These are phyloP conservation scores for Actinemys pallida DNA, from an alignment of 2,113 vertebrate genomes.

Conservation along the genomic window DNA sequence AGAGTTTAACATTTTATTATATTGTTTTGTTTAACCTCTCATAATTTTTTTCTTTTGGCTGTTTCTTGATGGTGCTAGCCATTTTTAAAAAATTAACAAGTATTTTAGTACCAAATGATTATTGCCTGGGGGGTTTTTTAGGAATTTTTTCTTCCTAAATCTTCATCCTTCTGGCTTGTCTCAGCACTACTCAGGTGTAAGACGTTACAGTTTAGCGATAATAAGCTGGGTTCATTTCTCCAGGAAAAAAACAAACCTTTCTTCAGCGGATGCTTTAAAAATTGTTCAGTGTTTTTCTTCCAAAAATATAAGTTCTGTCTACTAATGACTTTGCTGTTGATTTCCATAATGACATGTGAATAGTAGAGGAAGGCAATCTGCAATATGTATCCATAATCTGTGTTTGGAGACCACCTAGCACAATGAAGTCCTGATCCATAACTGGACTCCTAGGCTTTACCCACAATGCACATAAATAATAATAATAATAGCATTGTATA, in stretches of 20 bases:
- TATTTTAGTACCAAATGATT: background rate
- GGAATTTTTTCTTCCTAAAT: background rate
- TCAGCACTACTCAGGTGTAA: background rate
- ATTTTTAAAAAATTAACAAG: background rate
- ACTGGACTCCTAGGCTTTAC: background rate
- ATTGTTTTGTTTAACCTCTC: background rate
- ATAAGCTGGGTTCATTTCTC: background rate
- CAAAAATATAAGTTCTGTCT: background rate
- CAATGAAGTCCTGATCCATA: background rate
- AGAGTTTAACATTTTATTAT: background rate
- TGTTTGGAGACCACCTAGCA: background rate
- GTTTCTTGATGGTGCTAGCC: background rate
- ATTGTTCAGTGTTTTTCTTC: background rate
- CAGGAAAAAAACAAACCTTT: background rate
- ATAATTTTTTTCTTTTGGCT: background rate
- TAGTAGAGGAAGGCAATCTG: background rate
- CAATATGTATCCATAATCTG: background rate
- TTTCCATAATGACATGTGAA: background rate
- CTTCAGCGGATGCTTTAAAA: background rate
- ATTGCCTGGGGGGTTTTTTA: background rate
- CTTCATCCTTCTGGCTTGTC: background rate
- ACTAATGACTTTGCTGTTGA: background rate
- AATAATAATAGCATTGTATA: background rate
- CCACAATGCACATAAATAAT: background rate
- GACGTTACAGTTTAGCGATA: background rate